Evolutionary conservation across 2,888 invertebrate genomes (phyloP).

Genomic region (Dexiosoma caninum): DNA sequence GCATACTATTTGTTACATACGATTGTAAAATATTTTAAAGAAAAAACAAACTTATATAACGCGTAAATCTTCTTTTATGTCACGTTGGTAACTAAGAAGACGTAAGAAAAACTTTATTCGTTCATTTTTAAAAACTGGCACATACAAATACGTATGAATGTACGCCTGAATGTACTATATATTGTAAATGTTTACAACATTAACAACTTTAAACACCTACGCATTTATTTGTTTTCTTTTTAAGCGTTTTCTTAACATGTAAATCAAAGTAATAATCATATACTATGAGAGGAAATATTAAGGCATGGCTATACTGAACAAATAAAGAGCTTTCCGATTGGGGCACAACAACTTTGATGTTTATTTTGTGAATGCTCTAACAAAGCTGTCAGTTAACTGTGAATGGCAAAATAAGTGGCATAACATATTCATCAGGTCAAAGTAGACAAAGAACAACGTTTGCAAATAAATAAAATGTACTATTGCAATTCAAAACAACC

Average conservation of each 20-base stretch:
- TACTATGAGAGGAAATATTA: background rate
- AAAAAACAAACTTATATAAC: slow-evolving; percentile 11
- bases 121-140: slow-evolving; percentile 28
- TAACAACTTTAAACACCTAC: slow-evolving; percentile 45
- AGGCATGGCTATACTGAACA: background rate
- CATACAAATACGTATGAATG: background rate
- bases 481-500: too few relatives aligned
- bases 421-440: too few relatives aligned
- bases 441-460: too few relatives aligned
- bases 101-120: slow-evolving; percentile 14
- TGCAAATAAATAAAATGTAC: too few relatives aligned
- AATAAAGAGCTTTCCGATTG: too few relatives aligned
- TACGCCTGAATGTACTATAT: background rate
- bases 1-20: background rate
- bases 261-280: slow-evolving; percentile 45
- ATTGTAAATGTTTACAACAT: background rate
- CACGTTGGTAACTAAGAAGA: slow-evolving; percentile 39
- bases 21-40: slow-evolving; percentile 4
- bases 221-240: background rate
- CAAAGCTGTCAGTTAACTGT: too few relatives aligned
- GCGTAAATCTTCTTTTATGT: slow-evolving; percentile 17
- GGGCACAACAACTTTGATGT: too few relatives aligned
- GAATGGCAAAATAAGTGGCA: too few relatives aligned
- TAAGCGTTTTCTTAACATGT: slow-evolving; percentile 1
- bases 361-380: too few relatives aligned